Evolutionary conservation across 2,888 invertebrate species (phyloP), one percentile per base, ranked within the genome.

Genomic region (Exephanes ischioxanthus): DNA sequence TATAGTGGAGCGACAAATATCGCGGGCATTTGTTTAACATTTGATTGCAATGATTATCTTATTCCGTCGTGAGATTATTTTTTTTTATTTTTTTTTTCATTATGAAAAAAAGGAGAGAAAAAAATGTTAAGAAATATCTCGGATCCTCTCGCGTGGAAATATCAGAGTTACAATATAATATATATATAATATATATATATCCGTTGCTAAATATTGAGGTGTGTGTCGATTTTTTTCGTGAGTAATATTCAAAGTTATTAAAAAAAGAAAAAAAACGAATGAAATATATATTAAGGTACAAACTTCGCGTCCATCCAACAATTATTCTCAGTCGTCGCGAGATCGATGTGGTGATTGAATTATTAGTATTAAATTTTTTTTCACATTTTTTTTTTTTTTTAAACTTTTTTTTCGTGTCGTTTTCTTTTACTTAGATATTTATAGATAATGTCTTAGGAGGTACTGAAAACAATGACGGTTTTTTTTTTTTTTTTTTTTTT

Each of bases 401-500:
- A n/a, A n/a, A 55, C 14, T 16, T 51, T 26, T 51, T 37, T 77
- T 67, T 9, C 16, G 51, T 33, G 22, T 14, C 22, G 14, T 16
- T 67, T 37, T 53, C 5, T 61, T 61, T 61, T 6, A 51, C 53
- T 61, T 33, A 30, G 19, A 58, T 67, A 73, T 58, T 78, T 58
- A 73, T 11, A 63, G 41, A 41, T 70, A 61, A 37, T 75, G 63
- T 73, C 73, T 72, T 80, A 83, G 37, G 66, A 71, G 41, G 41
- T 84, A 77, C 73, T 81, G 79, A 86, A 71, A 84, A 79, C 86
- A 84, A 81, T 51, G 70, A 79, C 79, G 84, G 55, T 84, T 67
- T 48, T 51, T 58, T 14, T 58, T 61, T 84, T 67, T 48, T 51
- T 58, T 14, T 58, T 61, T 33, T 58, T 58, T 58, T 58, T 37